Evolutionary conservation across 1,140 invertebrate species (phyloP).

Genomic region (Mercenaria mercenaria): DNA sequence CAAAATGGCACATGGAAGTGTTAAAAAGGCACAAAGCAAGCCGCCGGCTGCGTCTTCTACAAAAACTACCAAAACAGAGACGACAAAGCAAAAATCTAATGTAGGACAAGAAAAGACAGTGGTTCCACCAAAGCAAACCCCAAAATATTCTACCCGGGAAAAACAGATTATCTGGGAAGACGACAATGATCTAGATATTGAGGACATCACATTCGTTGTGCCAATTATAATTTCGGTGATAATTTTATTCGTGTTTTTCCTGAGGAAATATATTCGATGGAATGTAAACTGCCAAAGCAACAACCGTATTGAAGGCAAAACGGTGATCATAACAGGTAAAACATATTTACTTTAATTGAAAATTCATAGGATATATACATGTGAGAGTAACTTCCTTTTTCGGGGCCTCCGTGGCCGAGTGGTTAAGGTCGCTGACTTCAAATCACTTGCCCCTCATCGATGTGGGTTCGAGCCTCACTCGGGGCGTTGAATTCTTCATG

Average conservation of each 20-base stretch:
- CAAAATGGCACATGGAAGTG: constrained; percentile 38
- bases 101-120: not conserved
- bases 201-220: constrained; percentile 69
- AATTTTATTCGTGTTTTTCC: constrained; percentile 75
- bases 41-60: not conserved
- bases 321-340: constrained; percentile 82
- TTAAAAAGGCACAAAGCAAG: constrained; percentile 28
- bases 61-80: not conserved
- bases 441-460: too few species aligned
- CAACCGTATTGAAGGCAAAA: constrained; percentile 81
- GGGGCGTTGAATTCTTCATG: too few species aligned
- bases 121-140: not conserved
- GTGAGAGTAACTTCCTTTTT: too few species aligned
- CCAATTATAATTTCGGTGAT: constrained; percentile 71
- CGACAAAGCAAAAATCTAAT: not conserved
- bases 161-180: constrained; percentile 59
- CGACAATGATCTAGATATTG: constrained; percentile 62
- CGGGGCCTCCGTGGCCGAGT: too few species aligned
- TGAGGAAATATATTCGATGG: constrained; percentile 78
- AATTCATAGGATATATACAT: too few species aligned
- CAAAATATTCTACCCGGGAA: not conserved
- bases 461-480: too few species aligned
- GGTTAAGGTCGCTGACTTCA: too few species aligned
- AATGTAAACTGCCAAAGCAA: constrained; percentile 72
- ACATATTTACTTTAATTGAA: too few species aligned